These are phyloP conservation scores for Drosophila putrida DNA, from an alignment of 2,888 invertebrate species.

Conservation along the genomic window DNA sequence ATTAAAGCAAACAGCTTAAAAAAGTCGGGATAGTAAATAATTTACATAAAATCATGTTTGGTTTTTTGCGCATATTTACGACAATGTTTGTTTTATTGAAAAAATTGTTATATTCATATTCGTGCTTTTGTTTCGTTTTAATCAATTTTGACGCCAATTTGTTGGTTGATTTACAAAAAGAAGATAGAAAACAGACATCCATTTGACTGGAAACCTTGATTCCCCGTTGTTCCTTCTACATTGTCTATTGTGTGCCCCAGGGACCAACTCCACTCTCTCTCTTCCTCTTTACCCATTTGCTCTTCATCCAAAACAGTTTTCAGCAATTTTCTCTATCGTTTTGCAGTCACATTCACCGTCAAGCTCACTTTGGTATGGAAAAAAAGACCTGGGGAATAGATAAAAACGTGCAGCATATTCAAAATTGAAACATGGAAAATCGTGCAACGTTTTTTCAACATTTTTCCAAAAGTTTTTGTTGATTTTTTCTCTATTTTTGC, in stretches of 20 bases:
- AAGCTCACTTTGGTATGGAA: neutral
- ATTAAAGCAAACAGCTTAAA: neutral
- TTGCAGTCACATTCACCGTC: slow-evolving; percentile 22
- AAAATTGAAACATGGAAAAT: slow-evolving; percentile 65
- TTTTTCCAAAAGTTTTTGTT: slow-evolving; percentile 15
- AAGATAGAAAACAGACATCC: slow-evolving; percentile 29
- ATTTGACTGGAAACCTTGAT: slow-evolving; percentile 28
- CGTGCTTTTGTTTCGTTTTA: slow-evolving; percentile 39
- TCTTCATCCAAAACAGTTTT: slow-evolving; percentile 30
- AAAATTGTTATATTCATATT: slow-evolving; percentile 7
- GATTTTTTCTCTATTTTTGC: slow-evolving; percentile 14
- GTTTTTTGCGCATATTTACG: neutral
- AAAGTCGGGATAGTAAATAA: slow-evolving; percentile 1
- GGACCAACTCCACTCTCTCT: neutral
- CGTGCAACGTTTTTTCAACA: slow-evolving; percentile 24
- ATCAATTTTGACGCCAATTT: slow-evolving; percentile 63
- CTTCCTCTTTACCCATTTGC: neutral
- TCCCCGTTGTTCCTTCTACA: slow-evolving; percentile 8
- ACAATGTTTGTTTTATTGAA: neutral
- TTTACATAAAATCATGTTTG: slow-evolving; percentile 7
- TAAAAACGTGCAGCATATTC: slow-evolving; percentile 49
- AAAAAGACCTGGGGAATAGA: slow-evolving; percentile 11
- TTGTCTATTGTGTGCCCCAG: slow-evolving; percentile 43
- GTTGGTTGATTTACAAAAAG: slow-evolving; percentile 41
- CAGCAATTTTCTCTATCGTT: slow-evolving; percentile 39